Conservation (phyloP, 2,888 invertebrate genomes). For the Tiphia femorata region DNA sequence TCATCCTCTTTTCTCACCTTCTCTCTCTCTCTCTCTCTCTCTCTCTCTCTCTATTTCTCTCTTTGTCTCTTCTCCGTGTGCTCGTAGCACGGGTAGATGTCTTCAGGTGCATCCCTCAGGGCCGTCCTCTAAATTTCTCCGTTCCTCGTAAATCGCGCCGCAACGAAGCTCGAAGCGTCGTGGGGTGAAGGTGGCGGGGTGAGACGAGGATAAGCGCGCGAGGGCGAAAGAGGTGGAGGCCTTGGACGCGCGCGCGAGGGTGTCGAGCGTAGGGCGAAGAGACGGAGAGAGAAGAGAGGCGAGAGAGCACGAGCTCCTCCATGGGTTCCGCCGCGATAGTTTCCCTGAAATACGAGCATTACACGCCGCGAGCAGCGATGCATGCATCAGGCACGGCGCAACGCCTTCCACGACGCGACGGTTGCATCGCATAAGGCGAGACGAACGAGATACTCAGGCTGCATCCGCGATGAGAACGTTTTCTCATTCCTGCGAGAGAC, state of each 20-base stretch:
- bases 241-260: too few species aligned
- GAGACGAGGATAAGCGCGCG: too few species aligned
- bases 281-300: too few species aligned
- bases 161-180: slow-evolving; percentile 11
- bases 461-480: slow-evolving; percentile 41
- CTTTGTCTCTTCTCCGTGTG: too few species aligned
- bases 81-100: too few species aligned
- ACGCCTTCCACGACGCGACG: slow-evolving; percentile 25
- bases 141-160: slow-evolving; percentile 33
- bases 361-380: slow-evolving; percentile 22
- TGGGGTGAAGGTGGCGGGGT: too few species aligned
- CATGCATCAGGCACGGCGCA: slow-evolving; percentile 37
- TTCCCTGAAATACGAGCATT: slow-evolving; percentile 40
- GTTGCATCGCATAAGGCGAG: slow-evolving; percentile 29
- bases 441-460: slow-evolving; percentile 40
- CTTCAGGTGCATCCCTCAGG: background rate
- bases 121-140: slow-evolving; percentile 30
- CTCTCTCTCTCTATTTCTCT: too few species aligned
- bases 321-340: slow-evolving; percentile 12
- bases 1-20: background rate
- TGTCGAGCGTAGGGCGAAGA: too few species aligned
- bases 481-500: slow-evolving; percentile 1
- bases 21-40: background rate
- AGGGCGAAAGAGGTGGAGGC: too few species aligned
- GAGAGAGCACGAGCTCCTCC: too few species aligned